Base-by-base conservation (phyloP, 2,113 vertebrate genomes). In the Tympanuchus pallidicinctus region DNA sequence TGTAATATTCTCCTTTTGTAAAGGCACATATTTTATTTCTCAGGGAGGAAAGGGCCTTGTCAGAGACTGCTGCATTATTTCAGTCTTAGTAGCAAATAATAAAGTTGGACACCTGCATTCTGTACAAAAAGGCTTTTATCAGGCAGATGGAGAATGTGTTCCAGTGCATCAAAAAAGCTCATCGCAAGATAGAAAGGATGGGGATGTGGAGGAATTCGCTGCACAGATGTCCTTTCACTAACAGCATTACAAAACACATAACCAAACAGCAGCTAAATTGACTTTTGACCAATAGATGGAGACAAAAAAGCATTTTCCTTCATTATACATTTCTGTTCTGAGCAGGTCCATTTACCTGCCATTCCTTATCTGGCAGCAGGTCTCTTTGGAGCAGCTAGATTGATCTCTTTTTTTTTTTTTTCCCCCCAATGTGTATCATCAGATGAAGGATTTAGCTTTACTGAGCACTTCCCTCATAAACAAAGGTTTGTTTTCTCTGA, bases 131-230 rank as follows among this genome's bases (percentile, higher is more conserved):
- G 93, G 88, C 93, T 93, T 96, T 88, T 82, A 86, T 95, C 85
- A 95, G 79, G 80, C 94, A 95, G 95, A 95, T 88, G 93, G 91
- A 94, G 77, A 94, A 92, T 92, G 90, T 90, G 74, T 42, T 96
- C 43, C 73, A 54, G 86, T 63, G 73, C 90, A 90, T 90, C 91
- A 72, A 79, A 94, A 89, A 84, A 32, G 43, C 92, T 92, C 67
- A 86, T 94, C 70, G 69, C 18, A 64, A 75, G 89, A 72, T 3
- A 75, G 74, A 89, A 88, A 72, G 92, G 70, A 71, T 90, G 65
- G 52, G 65, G 42, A 50, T 94, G 56, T 86, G 57, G 80, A 77
- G 86, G 61, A 52, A 65, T 94, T 92, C 2, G n/a, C 72, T 83
- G 8, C 57, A 25, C 92, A 94, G 86, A 70, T 84, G 86, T 90